Percentiles rank a stretch among this genome's conserved stretches.
Conservation (phyloP, 2,888 invertebrate genomes). For the Pyrrhosoma nymphula region DNA sequence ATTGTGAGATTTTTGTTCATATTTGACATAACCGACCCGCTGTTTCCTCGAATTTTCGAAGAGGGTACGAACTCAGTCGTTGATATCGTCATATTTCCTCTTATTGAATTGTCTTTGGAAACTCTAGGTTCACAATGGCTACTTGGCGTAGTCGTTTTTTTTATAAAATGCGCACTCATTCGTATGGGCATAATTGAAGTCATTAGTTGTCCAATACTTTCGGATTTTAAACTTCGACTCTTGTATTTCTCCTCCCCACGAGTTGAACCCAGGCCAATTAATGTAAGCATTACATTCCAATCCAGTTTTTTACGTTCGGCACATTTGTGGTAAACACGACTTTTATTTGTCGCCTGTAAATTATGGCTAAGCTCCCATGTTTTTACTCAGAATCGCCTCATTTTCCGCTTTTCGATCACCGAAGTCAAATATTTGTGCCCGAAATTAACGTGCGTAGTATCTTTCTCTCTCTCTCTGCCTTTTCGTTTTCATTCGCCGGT, state of each 20-base stretch:
- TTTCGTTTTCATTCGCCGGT: not conserved
- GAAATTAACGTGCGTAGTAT: not conserved
- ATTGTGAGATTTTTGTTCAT: too few relatives aligned
- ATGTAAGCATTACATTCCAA: not conserved
- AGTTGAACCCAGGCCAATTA: not conserved
- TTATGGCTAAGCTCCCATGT: not conserved
- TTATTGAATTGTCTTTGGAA: too few relatives aligned
- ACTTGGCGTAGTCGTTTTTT: too few relatives aligned
- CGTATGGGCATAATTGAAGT: not conserved
- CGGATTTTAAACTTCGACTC: not conserved
- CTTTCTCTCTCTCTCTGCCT: not conserved
- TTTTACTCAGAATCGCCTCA: not conserved
- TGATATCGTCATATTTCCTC: too few relatives aligned
- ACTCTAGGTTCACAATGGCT: too few relatives aligned
- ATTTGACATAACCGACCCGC: too few relatives aligned
- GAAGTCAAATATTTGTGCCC: conserved; percentile 12
- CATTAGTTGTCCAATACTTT: too few relatives aligned
- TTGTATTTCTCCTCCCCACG: not conserved
- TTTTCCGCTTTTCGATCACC: not conserved
- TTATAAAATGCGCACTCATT: too few relatives aligned
- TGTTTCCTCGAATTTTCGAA: too few relatives aligned
- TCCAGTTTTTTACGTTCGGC: not conserved
- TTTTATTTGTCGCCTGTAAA: not conserved
- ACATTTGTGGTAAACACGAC: not conserved
- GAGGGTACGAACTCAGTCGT: too few relatives aligned